These are phyloP conservation scores for Melanotus villosus DNA, from an alignment of 2,888 invertebrate genomes.

Conservation along the genomic window DNA sequence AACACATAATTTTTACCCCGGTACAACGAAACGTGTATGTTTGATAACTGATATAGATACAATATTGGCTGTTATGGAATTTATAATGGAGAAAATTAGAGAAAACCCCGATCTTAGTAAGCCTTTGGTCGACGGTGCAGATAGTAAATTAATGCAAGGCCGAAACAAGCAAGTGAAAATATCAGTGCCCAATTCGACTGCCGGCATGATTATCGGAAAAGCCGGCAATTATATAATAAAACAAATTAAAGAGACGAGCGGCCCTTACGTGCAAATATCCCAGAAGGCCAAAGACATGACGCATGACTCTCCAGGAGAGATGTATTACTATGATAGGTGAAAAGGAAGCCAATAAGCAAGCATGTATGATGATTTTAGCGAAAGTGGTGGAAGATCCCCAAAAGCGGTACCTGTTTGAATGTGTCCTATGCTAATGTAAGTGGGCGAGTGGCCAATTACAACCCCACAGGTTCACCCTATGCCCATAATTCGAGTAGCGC, in stretches of 20 bases:
- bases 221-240: slow-evolving; percentile 97
- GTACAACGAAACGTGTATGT: slow-evolving; percentile 95
- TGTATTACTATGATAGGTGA: slow-evolving; percentile 94
- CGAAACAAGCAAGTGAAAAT: slow-evolving; percentile 97
- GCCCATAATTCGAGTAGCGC: slow-evolving; percentile 75
- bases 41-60: slow-evolving; percentile 93
- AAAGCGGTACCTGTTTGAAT: slow-evolving; percentile 94
- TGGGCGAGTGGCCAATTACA: slow-evolving; percentile 94
- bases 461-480: slow-evolving; percentile 97
- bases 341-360: slow-evolving; percentile 91
- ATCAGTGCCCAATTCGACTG: slow-evolving; percentile 95
- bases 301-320: slow-evolving; percentile 90
- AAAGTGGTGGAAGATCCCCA: slow-evolving; percentile 98
- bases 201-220: slow-evolving; percentile 98
- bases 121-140: slow-evolving; percentile 82
- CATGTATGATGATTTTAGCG: slow-evolving; percentile 93
- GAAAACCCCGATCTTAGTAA: slow-evolving; percentile 94
- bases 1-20: slow-evolving; percentile 98
- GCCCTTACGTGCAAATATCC: slow-evolving; percentile 96
- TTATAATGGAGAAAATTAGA: slow-evolving; percentile 95
- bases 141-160: slow-evolving; percentile 88
- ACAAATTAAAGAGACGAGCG: slow-evolving; percentile 94
- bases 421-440: slow-evolving; percentile 97
- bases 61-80: slow-evolving; percentile 91
- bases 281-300: slow-evolving; percentile 97